These are phyloP conservation scores for Caradrina clavipalpis DNA, from an alignment of 2,888 invertebrate species.

Conservation along the genomic window DNA sequence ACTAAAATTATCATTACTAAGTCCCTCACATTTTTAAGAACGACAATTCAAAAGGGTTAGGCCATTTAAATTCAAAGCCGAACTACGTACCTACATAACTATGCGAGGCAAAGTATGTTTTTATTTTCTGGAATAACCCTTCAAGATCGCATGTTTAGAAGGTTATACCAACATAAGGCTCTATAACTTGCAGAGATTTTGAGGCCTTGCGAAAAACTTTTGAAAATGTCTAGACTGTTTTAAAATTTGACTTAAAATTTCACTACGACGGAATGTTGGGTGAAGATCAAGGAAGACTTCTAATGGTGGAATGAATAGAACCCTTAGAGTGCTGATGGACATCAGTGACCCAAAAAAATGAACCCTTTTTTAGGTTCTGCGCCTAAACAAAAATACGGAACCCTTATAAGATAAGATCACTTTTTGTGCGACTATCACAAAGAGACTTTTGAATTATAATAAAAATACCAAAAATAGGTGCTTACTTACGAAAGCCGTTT, in stretches of 20 bases:
- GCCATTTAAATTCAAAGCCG: conserved; percentile 31
- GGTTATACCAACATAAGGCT: conserved; percentile 36
- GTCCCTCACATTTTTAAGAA: neutral
- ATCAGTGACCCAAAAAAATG: conserved; percentile 9
- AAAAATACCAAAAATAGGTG: too few species aligned
- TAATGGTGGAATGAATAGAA: conserved; percentile 22
- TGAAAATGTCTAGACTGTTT: conserved; percentile 26
- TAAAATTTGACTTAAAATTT: neutral
- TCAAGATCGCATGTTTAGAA: conserved; percentile 4
- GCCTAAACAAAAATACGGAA: too few species aligned
- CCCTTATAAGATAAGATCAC: neutral
- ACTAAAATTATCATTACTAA: neutral
- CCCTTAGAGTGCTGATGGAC: conserved; percentile 45
- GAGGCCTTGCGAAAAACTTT: conserved; percentile 20
- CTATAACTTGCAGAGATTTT: conserved; percentile 28
- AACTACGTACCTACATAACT: conserved; percentile 13
- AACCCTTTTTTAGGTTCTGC: too few species aligned
- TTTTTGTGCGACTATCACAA: neutral
- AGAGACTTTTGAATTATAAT: too few species aligned
- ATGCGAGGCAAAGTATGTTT: conserved; percentile 1
- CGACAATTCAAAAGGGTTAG: conserved; percentile 16
- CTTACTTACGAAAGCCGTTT: too few species aligned
- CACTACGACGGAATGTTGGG: neutral
- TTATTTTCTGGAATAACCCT: conserved; percentile 14
- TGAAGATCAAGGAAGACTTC: conserved; percentile 22